These are phyloP conservation scores for Artibeus lituratus DNA, from an alignment of 2,797 vertebrate genomes.

Conservation along the genomic window DNA sequence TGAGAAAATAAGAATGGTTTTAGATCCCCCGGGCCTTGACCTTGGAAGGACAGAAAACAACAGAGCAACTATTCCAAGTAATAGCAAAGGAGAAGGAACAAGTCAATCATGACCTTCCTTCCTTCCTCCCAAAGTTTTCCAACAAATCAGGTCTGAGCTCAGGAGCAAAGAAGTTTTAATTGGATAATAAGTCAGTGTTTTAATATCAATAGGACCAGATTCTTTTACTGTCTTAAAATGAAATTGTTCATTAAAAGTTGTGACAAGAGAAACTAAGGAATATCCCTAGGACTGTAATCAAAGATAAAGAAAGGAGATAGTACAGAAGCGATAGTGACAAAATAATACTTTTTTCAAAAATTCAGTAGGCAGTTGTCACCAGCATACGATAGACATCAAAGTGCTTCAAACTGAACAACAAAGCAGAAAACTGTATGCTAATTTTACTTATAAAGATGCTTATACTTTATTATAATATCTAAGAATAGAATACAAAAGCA, in stretches of 20 bases:
- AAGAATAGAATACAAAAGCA: not conserved
- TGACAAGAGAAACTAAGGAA: not conserved
- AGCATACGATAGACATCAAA: not conserved
- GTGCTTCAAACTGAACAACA: not conserved
- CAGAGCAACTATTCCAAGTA: not conserved
- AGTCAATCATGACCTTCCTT: not conserved
- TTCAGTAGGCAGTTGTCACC: not conserved
- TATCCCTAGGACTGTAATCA: not conserved
- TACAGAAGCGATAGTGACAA: not conserved
- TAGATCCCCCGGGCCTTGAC: not conserved
- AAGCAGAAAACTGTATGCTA: not conserved
- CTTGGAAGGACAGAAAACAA: not conserved
- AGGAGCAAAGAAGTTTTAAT: not conserved
- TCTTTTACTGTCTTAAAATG: not conserved
- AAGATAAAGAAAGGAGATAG: not conserved
- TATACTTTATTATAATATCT: not conserved
- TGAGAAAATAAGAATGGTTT: not conserved
- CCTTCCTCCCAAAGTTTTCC: not conserved
- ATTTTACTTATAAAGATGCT: not conserved
- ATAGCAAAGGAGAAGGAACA: not conserved
- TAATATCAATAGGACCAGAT: not conserved
- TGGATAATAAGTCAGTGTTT: slow-evolving; percentile 5
- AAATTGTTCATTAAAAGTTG: not conserved
- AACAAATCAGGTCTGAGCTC: not conserved
- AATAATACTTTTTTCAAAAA: not conserved